These are phyloP conservation scores for Fragum whitleyi DNA, from an alignment of 2,888 invertebrate species.

Conservation along the genomic window DNA sequence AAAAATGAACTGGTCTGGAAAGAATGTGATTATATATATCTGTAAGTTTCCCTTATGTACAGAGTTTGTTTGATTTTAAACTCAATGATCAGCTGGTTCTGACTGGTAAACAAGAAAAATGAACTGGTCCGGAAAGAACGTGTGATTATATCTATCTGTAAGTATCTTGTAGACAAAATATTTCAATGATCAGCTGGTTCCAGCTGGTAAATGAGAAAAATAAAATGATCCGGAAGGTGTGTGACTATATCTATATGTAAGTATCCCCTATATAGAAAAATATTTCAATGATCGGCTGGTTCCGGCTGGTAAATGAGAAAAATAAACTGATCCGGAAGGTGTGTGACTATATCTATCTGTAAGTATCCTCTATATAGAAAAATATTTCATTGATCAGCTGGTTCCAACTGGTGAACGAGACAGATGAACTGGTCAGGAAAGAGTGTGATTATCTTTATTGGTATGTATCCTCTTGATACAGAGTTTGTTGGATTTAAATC, in stretches of 20 bases:
- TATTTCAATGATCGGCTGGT: conserved; percentile 93
- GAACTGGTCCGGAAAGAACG: conserved; percentile 95
- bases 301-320: conserved; percentile 97
- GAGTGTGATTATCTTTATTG: conserved; percentile 93
- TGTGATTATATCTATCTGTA: conserved; percentile 97
- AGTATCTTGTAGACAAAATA: conserved; percentile 85
- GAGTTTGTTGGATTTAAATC: too few species aligned
- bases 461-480: too few species aligned
- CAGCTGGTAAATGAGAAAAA: conserved; percentile 98
- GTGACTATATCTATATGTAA: conserved; percentile 90
- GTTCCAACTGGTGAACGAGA: conserved; percentile 96
- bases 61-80: too few species aligned
- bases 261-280: too few species aligned
- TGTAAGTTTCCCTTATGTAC: too few species aligned
- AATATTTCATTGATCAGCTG: conserved; percentile 92
- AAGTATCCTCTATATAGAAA: conserved; percentile 86
- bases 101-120: conserved; percentile 97
- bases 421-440: conserved; percentile 95
- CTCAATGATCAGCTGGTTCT: conserved; percentile 93
- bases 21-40: conserved; percentile 93
- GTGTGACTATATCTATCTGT: conserved; percentile 96
- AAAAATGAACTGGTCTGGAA: conserved; percentile 96
- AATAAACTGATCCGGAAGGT: conserved; percentile 96
- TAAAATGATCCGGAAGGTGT: conserved; percentile 95
- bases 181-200: conserved; percentile 94